A percentile compares a stretch with the other conserved stretches of the same genome.
phyloP scores from a whole-genome alignment of 1,140 invertebrate species.

The Sarcophaga bullata region DNA sequence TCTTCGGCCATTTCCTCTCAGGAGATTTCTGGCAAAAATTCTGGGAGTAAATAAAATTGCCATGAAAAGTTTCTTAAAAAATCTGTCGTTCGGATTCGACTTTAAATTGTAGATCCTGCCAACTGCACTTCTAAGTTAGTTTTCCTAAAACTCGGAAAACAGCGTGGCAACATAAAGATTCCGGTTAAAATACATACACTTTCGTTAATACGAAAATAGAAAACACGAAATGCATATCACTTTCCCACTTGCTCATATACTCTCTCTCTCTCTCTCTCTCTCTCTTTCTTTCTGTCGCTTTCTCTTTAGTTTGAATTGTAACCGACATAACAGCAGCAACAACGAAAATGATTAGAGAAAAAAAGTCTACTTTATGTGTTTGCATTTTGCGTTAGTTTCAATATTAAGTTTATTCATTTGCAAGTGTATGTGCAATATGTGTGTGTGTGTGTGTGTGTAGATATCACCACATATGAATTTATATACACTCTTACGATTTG shows the following conservation, averaged over 20 bases:
- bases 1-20: too few species aligned
- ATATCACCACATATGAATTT: neutral
- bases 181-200: too few species aligned
- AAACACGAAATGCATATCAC: neutral
- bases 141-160: neutral
- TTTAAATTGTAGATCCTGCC: too few species aligned
- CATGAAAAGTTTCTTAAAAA: too few species aligned
- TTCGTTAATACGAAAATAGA: neutral
- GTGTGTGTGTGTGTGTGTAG: neutral
- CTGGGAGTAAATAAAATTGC: too few species aligned
- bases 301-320: neutral
- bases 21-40: too few species aligned
- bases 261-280: neutral
- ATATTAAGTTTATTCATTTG: neutral
- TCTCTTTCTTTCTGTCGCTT: neutral
- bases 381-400: slow-evolving; percentile 20
- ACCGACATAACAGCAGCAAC: neutral
- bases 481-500: slow-evolving; percentile 3
- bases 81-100: too few species aligned
- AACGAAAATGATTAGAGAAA: neutral
- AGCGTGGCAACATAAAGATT: neutral
- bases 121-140: too few species aligned
- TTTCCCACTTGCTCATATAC: neutral
- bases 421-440: neutral
- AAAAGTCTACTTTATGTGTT: slow-evolving; percentile 16